These are phyloP conservation scores for Diarsia mendica DNA, from an alignment of 2,888 invertebrate species.

Conservation along the genomic window DNA sequence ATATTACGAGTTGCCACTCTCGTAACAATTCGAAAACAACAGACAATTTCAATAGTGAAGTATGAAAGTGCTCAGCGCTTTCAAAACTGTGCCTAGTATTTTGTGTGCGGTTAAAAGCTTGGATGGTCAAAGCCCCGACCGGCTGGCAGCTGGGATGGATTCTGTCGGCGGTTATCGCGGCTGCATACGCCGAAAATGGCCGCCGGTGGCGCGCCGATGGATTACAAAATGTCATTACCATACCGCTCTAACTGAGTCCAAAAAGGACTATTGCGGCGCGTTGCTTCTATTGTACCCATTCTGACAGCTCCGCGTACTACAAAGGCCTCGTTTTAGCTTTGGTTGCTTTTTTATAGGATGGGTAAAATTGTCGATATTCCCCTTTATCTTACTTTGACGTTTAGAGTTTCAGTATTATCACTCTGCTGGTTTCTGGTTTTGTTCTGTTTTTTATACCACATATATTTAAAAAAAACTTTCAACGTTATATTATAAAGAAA, in stretches of 20 bases:
- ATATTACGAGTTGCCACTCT: constrained; percentile 4
- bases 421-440: not conserved
- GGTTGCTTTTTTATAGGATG: not conserved
- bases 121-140: constrained; percentile 2
- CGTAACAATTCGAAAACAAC: constrained; percentile 36
- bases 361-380: not conserved
- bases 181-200: constrained; percentile 6
- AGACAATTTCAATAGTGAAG: constrained; percentile 47
- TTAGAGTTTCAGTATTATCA: not conserved
- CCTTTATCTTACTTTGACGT: not conserved
- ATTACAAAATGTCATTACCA: constrained; percentile 41
- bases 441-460: not conserved
- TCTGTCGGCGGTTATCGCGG: constrained; percentile 8
- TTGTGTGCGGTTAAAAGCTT: constrained; percentile 41
- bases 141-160: constrained; percentile 9
- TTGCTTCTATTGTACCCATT: constrained; percentile 1
- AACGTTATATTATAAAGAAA: not conserved
- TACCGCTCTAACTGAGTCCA: not conserved
- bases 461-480: not conserved
- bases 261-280: constrained; percentile 10
- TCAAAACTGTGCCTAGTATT: constrained; percentile 29
- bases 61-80: constrained; percentile 37
- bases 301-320: not conserved
- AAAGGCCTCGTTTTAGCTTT: constrained; percentile 13
- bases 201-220: not conserved